These are phyloP conservation scores for Eurypyga helias DNA, from an alignment of 2,113 vertebrate genomes.

Conservation along the genomic window DNA sequence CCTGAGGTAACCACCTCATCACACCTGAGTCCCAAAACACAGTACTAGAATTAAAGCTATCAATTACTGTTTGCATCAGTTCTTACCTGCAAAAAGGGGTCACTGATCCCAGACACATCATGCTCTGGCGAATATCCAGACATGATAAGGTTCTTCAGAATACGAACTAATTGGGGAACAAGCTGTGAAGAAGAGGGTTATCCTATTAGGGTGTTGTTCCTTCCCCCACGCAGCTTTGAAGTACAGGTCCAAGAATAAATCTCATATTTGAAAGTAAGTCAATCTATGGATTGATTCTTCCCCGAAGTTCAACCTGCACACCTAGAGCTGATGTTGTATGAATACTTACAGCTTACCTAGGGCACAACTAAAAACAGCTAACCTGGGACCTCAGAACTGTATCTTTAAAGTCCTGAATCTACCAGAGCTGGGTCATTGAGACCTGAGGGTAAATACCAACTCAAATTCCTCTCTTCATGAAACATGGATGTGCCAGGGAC, in stretches of 20 bases:
- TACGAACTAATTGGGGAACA: constrained; percentile 98
- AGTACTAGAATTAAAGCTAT: neutral
- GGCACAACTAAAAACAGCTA: neutral
- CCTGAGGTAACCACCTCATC: neutral
- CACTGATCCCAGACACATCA: constrained; percentile 98
- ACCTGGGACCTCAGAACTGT: neutral
- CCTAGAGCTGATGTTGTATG: neutral
- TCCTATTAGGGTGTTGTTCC: neutral
- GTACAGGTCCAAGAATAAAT: neutral
- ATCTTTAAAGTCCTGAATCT: neutral
- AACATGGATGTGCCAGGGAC: neutral
- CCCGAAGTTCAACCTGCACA: neutral
- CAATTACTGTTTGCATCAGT: neutral
- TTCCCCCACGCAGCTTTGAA: neutral
- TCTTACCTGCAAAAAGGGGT: constrained; percentile 97
- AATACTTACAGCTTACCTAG: neutral
- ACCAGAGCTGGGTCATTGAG: neutral
- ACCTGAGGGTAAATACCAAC: neutral
- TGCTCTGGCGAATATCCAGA: constrained; percentile 99
- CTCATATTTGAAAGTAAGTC: neutral
- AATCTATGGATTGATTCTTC: neutral
- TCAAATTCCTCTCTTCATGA: neutral
- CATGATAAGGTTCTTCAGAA: constrained; percentile 99
- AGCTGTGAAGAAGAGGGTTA: constrained; percentile 83
- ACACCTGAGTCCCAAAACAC: neutral